A percentile compares a stretch with the other conserved stretches of the same genome.
Conservation (phyloP, 2,888 invertebrate genomes). For the Plagiodera versicolora region DNA sequence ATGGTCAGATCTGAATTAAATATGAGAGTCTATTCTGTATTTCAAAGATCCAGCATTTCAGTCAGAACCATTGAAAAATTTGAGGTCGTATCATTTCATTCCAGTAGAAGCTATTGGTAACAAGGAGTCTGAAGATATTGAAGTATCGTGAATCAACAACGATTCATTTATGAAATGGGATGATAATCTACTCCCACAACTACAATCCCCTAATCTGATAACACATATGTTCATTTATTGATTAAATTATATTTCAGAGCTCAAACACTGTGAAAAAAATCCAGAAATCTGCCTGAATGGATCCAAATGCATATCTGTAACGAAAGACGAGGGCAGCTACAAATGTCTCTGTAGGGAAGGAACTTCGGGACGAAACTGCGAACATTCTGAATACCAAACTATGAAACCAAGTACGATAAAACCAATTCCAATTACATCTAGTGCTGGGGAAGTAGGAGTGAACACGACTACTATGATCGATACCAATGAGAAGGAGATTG, state of each 20-base stretch:
- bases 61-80: no score
- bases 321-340: constrained; percentile 75
- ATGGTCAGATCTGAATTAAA: no score
- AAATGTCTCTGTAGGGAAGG: constrained; percentile 77
- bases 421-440: neutral
- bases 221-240: no score
- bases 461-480: constrained; percentile 2
- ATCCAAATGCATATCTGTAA: constrained; percentile 78
- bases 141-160: no score
- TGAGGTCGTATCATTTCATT: no score
- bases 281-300: constrained; percentile 75
- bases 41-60: no score
- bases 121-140: no score
- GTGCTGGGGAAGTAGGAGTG: constrained; percentile 2
- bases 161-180: no score
- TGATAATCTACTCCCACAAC: no score
- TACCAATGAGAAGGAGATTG: constrained; percentile 1
- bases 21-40: no score
- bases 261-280: constrained; percentile 83
- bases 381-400: constrained; percentile 56
- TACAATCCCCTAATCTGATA: no score
- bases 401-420: constrained; percentile 18
- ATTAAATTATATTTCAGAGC: constrained; percentile 61
- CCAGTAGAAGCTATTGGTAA: no score
- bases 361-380: constrained; percentile 75